phyloP scores from a whole-genome alignment of 2,888 invertebrate genomes.

The Vanessa cardui region DNA sequence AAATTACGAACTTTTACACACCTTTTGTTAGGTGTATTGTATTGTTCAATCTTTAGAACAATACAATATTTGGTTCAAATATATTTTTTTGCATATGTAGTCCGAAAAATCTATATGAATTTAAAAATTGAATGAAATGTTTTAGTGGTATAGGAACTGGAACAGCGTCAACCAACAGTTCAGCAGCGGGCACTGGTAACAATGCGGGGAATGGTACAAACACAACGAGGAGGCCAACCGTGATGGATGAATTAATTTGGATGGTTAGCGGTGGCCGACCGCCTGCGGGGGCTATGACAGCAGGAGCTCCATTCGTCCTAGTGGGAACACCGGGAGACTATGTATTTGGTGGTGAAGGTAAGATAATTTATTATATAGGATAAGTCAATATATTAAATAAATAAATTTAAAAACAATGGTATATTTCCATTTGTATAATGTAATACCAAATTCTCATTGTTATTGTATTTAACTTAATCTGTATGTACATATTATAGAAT shows the following conservation, averaged over 20 bases:
- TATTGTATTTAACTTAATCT: too few relatives aligned
- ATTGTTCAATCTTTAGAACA: too few relatives aligned
- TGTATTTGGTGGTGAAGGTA: constrained; percentile 77
- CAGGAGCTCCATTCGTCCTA: constrained; percentile 72
- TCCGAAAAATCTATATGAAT: not conserved
- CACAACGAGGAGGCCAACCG: constrained; percentile 51
- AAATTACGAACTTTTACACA: too few relatives aligned
- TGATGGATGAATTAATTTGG: constrained; percentile 74
- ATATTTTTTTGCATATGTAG: not conserved
- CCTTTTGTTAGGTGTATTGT: too few relatives aligned
- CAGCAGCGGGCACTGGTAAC: constrained; percentile 10
- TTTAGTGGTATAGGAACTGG: constrained; percentile 14
- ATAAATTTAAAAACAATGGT: too few relatives aligned
- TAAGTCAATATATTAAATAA: too few relatives aligned
- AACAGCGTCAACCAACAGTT: not conserved
- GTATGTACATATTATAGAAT: too few relatives aligned
- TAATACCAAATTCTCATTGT: too few relatives aligned
- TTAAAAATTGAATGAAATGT: constrained; percentile 11
- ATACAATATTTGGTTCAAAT: too few relatives aligned
- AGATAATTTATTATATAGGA: too few relatives aligned
- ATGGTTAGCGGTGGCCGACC: constrained; percentile 69
- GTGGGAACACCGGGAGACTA: constrained; percentile 78
- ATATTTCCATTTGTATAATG: too few relatives aligned
- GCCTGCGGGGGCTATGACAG: constrained; percentile 59
- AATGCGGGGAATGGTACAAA: constrained; percentile 35